A percentile compares a stretch with the other conserved stretches of the same genome.
Conservation (phyloP, 2,797 vertebrate genomes). For the Thunnus albacares region DNA sequence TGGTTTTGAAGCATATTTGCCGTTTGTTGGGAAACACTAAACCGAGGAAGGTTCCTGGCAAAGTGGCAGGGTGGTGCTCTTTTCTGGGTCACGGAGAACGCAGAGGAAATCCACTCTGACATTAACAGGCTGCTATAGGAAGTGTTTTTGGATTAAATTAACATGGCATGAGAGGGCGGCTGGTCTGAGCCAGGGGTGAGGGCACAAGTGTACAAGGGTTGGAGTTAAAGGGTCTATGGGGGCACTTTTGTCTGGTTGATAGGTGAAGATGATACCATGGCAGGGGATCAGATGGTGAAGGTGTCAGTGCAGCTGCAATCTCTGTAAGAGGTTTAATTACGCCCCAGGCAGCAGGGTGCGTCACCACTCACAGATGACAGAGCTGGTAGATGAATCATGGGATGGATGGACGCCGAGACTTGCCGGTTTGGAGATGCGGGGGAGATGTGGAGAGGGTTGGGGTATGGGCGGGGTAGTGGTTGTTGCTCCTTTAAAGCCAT, state of each 20-base stretch:
- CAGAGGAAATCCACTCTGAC: conserved; percentile 88
- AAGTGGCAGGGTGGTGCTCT: conserved; percentile 87
- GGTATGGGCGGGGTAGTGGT: conserved; percentile 54
- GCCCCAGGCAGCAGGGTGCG: conserved; percentile 59
- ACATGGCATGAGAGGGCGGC: conserved; percentile 76
- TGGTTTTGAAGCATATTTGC: conserved; percentile 88
- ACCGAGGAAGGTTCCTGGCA: conserved; percentile 86
- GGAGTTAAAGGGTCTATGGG: conserved; percentile 30
- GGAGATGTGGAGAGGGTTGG: conserved; percentile 52
- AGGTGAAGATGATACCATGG: conserved; percentile 58
- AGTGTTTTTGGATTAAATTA: conserved; percentile 90
- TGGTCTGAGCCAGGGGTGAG: conserved; percentile 52
- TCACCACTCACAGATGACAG: conserved; percentile 74
- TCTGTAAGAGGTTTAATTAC: conserved; percentile 58
- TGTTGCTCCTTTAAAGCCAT: conserved; percentile 65
- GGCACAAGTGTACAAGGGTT: conserved; percentile 55
- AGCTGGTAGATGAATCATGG: conserved; percentile 70
- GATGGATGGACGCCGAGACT: conserved; percentile 68
- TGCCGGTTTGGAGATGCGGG: conserved; percentile 55
- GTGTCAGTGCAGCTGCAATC: conserved; percentile 64
- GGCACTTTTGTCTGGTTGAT: conserved; percentile 22
- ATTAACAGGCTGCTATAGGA: conserved; percentile 90
- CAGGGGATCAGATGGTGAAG: conserved; percentile 33
- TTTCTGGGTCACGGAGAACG: conserved; percentile 84
- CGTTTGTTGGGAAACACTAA: conserved; percentile 87